Base-by-base conservation (phyloP, 1,140 invertebrate genomes). In the Cephus cinctus region DNA sequence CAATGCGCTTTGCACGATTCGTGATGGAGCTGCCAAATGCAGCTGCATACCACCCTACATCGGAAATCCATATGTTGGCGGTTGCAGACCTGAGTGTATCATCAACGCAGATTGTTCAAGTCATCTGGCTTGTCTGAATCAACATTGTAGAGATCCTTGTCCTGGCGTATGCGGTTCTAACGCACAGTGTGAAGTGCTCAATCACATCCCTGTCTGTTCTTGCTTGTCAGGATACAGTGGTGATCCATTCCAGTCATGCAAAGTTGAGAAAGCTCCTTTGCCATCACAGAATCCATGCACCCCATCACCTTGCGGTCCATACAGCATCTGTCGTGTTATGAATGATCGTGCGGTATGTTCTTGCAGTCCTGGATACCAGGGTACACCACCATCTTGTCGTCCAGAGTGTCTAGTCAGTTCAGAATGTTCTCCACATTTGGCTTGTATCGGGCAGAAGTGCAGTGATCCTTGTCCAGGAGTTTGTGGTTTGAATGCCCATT, bases 81-180 rank as follows among this genome's bases (percentile, higher is more conserved):
- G 86, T 16, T 89, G 89, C 56, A 83, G 84, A 50, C 88, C 89
- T 0, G 89, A 92, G 70, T 92, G 90, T 70, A 79, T 87, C 1
- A 80, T 85, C 34, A 89, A 87, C 64, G 81, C 85, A 2, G 90
- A 94, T 55, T 95, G 92, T 67, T 79, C 86, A 1, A 85, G 84
- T 52, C 80, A 89, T 50, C 76, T 88, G 47, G 85, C 89, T 21
- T 95, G 92, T 73, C 79, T 92, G n/a, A 86, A 88, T 59, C 85
- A 89, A 65, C 85, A 90, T 62, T 94, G 92, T 65, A 77, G 87
- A 56, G 85, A 94, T 77, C 91, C 91, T 15, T 94, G 92, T 65
- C 80, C 83, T n/a, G 89, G 89, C 11, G 83, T 89, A 11, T 94
- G 92, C 69, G 91, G 91, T 18, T 59, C 79, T 0, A 88, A 89